Evolutionary conservation across 92 coral and sea anemone species (phyloP), one percentile per base, ranked within the genome.

Genomic region (Ricordea florida): DNA sequence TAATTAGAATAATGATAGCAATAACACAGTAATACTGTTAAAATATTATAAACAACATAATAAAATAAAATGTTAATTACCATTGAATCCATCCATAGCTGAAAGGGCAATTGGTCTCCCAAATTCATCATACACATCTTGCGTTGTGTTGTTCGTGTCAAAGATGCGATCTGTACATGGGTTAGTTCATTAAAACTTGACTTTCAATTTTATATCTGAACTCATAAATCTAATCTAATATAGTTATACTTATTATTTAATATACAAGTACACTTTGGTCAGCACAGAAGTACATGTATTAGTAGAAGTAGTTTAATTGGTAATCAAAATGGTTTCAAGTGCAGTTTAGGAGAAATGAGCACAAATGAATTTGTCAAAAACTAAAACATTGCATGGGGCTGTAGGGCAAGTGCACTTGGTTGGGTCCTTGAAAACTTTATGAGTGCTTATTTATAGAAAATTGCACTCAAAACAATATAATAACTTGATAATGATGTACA

Each of bases 21-120:
- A n/a, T n/a, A n/a, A n/a, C n/a, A n/a, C n/a, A n/a, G n/a, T n/a
- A n/a, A n/a, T n/a, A n/a, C n/a, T n/a, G n/a, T n/a, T n/a, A n/a
- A n/a, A n/a, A n/a, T n/a, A 33, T 14, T n/a, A n/a, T 20, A 2
- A 35, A 4, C 20, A 10, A 35, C 1, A 0, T 25, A 13, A 14
- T 26, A 23, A 10, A 0, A 53, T n/a, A 27, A 28, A 47, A 5
- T n/a, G 3, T 6, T 13, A 6, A 52, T 77, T 44, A 94, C 98
- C 98, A 74, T 94, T 94, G 50, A 91, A 88, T 11, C 98, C 98
- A 37, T 78, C 77, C 84, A 92, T 85, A 0, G 89, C 98, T 14
- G 98, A 91, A 1, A 69, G 62, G 2, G 92, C 90, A 38, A 82
- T 66, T 0, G 98, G 97, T 23, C 83, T 74, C 3, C 94, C 97